phyloP scores from a whole-genome alignment of 1,140 invertebrate species.

The Cherax quadricarinatus region DNA sequence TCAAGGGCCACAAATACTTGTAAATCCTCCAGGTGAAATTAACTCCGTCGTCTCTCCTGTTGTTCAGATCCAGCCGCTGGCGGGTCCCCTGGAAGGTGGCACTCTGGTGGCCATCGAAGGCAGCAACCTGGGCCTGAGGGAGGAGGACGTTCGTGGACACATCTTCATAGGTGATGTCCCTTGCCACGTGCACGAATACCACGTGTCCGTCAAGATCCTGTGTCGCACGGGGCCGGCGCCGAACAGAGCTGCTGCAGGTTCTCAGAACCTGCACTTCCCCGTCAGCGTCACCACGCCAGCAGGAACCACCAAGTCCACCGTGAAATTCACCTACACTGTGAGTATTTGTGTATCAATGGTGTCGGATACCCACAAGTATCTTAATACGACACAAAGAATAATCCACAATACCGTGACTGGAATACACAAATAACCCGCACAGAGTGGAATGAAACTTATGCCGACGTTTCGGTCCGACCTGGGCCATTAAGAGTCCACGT shows the following conservation, averaged over 20 bases:
- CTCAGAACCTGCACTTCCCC: conserved; percentile 88
- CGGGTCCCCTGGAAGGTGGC: conserved; percentile 96
- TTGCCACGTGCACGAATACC: conserved; percentile 91
- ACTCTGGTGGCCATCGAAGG: conserved; percentile 97
- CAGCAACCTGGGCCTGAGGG: conserved; percentile 93
- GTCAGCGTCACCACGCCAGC: conserved; percentile 93
- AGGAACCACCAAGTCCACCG: conserved; percentile 90
- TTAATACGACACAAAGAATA: too few species aligned
- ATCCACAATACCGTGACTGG: too few species aligned
- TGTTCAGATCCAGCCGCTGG: conserved; percentile 90
- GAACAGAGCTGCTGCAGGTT: conserved; percentile 88
- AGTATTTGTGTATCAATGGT: conserved; percentile 20
- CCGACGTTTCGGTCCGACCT: too few species aligned
- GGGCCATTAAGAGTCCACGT: too few species aligned
- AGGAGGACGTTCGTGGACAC: conserved; percentile 93
- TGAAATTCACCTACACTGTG: conserved; percentile 91
- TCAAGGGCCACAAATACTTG: too few species aligned
- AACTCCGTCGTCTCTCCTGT: neutral
- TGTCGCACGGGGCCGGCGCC: conserved; percentile 89
- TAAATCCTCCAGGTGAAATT: too few species aligned
- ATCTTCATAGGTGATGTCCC: conserved; percentile 93
- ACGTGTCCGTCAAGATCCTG: conserved; percentile 93
- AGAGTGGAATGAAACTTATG: too few species aligned
- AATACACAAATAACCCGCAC: too few species aligned
- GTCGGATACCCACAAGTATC: neutral